Evolutionary conservation across 2,113 vertebrate species (phyloP).

Genomic region (Rhizomys pruinosus): DNA sequence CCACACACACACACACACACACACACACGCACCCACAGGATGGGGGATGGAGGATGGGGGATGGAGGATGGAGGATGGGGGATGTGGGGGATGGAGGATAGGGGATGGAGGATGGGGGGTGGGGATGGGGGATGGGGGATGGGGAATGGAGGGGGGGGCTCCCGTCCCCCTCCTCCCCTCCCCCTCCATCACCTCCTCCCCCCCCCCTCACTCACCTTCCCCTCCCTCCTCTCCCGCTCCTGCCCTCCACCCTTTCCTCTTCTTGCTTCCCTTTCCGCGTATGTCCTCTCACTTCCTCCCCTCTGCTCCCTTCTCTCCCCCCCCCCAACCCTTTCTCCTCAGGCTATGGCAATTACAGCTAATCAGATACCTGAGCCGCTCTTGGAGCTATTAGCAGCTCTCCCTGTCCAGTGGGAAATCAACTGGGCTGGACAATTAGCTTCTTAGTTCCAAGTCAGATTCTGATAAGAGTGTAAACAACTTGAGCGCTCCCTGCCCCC

Average conservation of each 20-base stretch:
- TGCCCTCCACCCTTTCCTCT: too few species aligned
- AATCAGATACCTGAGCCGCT: slow-evolving; percentile 89
- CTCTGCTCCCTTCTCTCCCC: too few species aligned
- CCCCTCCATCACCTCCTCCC: too few species aligned
- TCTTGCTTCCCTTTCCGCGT: too few species aligned
- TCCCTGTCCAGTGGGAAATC: slow-evolving; percentile 80
- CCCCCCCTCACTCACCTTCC: too few species aligned
- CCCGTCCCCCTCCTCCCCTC: too few species aligned
- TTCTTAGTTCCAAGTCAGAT: slow-evolving; percentile 79
- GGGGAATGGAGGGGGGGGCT: too few species aligned
- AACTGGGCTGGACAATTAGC: slow-evolving; percentile 86
- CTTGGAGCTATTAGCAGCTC: slow-evolving; percentile 85
- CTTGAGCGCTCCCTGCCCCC: neutral
- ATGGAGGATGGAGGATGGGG: neutral
- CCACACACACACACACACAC: neutral
- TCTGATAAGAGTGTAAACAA: slow-evolving; percentile 82
- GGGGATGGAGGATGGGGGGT: neutral
- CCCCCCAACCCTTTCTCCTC: too few species aligned
- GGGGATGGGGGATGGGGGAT: neutral
- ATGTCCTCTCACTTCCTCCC: too few species aligned
- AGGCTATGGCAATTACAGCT: slow-evolving; percentile 86
- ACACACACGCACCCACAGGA: neutral
- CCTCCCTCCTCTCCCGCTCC: too few species aligned
- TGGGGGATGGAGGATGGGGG: neutral
- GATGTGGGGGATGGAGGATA: neutral